Conservation (phyloP, 2,113 vertebrate species). For the Oryzias melastigma region DNA sequence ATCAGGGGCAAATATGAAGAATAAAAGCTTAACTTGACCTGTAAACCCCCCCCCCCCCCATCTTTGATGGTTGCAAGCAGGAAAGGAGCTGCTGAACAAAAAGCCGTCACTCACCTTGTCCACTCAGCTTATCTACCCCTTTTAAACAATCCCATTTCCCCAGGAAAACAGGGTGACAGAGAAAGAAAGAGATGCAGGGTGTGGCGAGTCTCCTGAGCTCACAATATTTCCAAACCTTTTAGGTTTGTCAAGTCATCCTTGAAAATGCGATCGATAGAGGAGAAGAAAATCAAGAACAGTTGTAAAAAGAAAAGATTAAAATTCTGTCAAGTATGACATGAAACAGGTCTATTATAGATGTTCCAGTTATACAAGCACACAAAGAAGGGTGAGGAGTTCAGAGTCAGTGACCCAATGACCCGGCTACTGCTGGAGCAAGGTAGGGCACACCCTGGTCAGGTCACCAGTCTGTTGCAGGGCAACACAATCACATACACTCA, state of each 20-base stretch:
- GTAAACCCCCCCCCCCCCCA: background rate
- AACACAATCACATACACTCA: too few relatives aligned
- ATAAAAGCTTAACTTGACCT: slow-evolving; percentile 31
- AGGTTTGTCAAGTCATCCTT: slow-evolving; percentile 12
- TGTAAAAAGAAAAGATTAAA: too few relatives aligned
- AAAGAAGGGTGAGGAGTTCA: too few relatives aligned
- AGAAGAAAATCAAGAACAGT: background rate
- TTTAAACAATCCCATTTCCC: slow-evolving; percentile 63
- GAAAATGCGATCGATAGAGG: background rate
- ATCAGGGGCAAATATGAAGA: slow-evolving; percentile 32
- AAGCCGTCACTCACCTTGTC: slow-evolving; percentile 24
- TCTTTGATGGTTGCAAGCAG: slow-evolving; percentile 20
- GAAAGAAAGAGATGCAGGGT: slow-evolving; percentile 12
- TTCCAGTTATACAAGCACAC: too few relatives aligned
- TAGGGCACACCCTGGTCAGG: too few relatives aligned
- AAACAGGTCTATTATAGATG: too few relatives aligned
- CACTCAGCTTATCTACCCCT: slow-evolving; percentile 50
- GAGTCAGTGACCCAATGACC: too few relatives aligned
- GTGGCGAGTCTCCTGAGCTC: slow-evolving; percentile 35
- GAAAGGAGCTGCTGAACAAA: slow-evolving; percentile 36
- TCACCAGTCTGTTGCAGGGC: too few relatives aligned
- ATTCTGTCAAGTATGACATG: too few relatives aligned
- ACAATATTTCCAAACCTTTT: slow-evolving; percentile 26
- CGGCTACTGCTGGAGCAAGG: too few relatives aligned
- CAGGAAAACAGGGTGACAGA: slow-evolving; percentile 52